These are phyloP conservation scores for Bombus impatiens DNA, from an alignment of 1,140 invertebrate species.

Conservation along the genomic window DNA sequence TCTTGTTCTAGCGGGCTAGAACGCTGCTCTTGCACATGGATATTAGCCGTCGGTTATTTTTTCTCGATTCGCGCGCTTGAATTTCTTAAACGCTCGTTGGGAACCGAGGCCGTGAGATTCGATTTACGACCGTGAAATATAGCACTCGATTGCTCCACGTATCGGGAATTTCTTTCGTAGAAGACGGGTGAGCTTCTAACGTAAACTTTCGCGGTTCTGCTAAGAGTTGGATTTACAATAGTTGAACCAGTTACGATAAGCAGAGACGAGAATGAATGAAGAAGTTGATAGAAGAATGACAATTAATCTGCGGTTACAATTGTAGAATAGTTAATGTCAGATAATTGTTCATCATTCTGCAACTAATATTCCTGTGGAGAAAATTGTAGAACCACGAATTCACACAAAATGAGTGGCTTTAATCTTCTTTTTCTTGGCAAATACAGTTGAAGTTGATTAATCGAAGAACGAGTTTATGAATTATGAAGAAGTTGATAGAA, in stretches of 20 bases:
- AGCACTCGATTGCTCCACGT: not conserved
- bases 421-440: too few species aligned
- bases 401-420: too few species aligned
- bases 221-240: not conserved
- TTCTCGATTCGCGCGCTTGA: conserved; percentile 10
- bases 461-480: accelerated
- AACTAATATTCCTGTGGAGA: too few species aligned
- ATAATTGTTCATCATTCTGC: accelerated
- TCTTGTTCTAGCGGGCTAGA: conserved; percentile 27
- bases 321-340: not conserved
- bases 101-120: not conserved
- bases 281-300: not conserved
- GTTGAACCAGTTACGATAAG: too few species aligned
- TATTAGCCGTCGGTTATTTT: conserved; percentile 41
- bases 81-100: conserved; percentile 13
- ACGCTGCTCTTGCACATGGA: not conserved
- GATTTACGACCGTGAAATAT: not conserved
- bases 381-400: accelerated
- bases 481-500: too few species aligned
- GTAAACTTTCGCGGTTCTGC: too few species aligned
- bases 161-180: not conserved
- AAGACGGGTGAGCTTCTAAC: not conserved
- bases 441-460: accelerated
- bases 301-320: not conserved
- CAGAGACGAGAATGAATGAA: too few species aligned